phyloP scores from a whole-genome alignment of 2,113 vertebrate species.

The Misgurnus mizolepis region DNA sequence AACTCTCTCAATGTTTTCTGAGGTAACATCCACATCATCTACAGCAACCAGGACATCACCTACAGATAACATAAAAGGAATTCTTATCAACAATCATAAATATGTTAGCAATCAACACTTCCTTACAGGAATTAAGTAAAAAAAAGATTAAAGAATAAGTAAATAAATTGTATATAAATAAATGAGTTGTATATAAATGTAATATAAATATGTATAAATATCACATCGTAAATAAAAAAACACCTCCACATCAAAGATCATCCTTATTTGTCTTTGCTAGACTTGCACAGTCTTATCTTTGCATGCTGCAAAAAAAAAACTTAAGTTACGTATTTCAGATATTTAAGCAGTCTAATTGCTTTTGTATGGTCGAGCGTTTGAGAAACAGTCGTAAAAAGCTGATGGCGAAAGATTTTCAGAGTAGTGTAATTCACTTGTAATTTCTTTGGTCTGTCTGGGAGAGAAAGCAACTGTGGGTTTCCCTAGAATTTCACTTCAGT shows the following conservation, averaged over 20 bases:
- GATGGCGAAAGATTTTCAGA: conserved; percentile 61
- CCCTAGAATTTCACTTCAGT: conserved; percentile 21
- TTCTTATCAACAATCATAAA: neutral
- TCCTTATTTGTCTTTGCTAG: conserved; percentile 51
- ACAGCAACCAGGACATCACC: conserved; percentile 91
- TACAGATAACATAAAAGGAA: conserved; percentile 56
- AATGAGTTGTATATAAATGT: neutral
- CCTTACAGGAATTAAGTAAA: neutral
- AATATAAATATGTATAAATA: too few relatives aligned
- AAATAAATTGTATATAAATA: neutral
- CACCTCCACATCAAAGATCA: conserved; percentile 30
- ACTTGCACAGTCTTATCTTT: conserved; percentile 41
- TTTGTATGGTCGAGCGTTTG: conserved; percentile 61
- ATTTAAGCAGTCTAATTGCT: conserved; percentile 69
- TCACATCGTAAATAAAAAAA: neutral
- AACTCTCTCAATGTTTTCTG: conserved; percentile 94
- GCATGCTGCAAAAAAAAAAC: conserved; percentile 40
- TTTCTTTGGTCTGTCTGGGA: conserved; percentile 60
- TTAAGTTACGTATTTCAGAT: conserved; percentile 62
- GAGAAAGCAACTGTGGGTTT: conserved; percentile 59
- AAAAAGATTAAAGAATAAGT: neutral
- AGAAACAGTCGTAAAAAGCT: conserved; percentile 56
- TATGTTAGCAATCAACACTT: neutral
- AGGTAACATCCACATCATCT: conserved; percentile 92
- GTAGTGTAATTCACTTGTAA: conserved; percentile 55